Evolutionary conservation across 2,888 invertebrate species (phyloP), one percentile per base, ranked within the genome.

Genomic region (Agrilus mali): DNA sequence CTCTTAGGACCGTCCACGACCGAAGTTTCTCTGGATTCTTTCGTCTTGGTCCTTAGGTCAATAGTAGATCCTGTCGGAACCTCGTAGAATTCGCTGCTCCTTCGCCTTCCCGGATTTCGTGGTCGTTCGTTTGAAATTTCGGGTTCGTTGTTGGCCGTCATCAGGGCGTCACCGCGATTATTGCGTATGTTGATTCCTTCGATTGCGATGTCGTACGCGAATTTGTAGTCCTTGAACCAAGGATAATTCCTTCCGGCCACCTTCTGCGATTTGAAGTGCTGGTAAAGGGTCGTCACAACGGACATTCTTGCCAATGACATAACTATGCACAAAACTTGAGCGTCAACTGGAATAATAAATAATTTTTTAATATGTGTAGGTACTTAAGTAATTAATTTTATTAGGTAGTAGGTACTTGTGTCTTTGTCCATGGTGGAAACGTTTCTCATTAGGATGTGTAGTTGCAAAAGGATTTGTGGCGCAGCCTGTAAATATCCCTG

Each of bases 181-280:
- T n/a, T 16, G 1, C 14, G 16, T 31, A 14, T 27, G 3, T 13
- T 31, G n/a, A 13, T 31, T n/a, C 13, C 31, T 13, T 31, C 14
- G 14, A 31, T 14, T 8, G 14, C 14, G 13, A 14, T 35, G 35
- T 49, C 47, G 17, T 46, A 44, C 5, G 33, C 20, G 33, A 43
- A 48, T 47, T 60, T 61, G 41, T 58, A 51, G 1, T 55, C 45
- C 38, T 67, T 70, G 16, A 73, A 73, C 86, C 86, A 87, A 2
- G 86, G 86, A 61, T 85, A 80, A 56, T 72, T 74, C 38, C 78
- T 74, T 1, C 86, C 86, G 41, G 77, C 76, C 31, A 81, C 58
- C 55, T 82, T 81, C 65, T 86, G 85, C 50, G 84, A 78, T 65
- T 85, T 85, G 58, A 86, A 86, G 57, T 85, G 73, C 63, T 86